A percentile compares a stretch with the other conserved stretches of the same genome.
Conservation (phyloP, 2,113 vertebrate genomes). For the Heterocephalus glaber region DNA sequence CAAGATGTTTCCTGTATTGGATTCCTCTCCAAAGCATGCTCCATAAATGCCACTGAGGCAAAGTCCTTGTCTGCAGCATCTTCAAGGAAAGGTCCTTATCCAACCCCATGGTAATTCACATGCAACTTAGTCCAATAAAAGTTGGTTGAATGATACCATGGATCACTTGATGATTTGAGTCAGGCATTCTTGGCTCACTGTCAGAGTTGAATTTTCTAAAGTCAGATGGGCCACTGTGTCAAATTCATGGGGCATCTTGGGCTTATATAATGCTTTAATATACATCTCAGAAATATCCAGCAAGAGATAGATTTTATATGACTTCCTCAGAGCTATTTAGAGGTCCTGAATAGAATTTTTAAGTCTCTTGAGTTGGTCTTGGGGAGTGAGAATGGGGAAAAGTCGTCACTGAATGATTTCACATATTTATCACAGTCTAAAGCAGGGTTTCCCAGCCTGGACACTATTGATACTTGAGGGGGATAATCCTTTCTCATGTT, state of each 20-base stretch:
- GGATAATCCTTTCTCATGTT: not conserved
- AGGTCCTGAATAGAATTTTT: not conserved
- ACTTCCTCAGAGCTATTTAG: not conserved
- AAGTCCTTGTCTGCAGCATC: not conserved
- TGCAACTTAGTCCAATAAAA: not conserved
- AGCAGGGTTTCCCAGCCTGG: not conserved
- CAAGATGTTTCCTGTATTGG: constrained; percentile 34
- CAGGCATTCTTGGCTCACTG: not conserved
- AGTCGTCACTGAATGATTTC: not conserved
- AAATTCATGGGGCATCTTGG: not conserved
- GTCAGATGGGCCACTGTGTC: not conserved
- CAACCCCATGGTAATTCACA: not conserved
- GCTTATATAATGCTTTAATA: not conserved
- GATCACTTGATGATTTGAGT: not conserved
- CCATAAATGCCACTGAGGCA: not conserved
- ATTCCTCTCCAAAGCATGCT: not conserved
- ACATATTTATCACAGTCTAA: no score
- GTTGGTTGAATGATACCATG: not conserved
- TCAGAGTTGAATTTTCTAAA: constrained; percentile 36
- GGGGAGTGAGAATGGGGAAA: not conserved
- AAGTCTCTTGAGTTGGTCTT: not conserved
- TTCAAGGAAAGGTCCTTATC: not conserved
- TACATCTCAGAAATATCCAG: not conserved
- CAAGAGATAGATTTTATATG: not conserved
- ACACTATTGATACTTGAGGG: not conserved